Percentiles rank a stretch among this genome's conserved stretches.
These are phyloP conservation scores for Nemopilema nomurai DNA, from an alignment of 30 jellyfish, hydroid and myxozoan species.

Conservation along the genomic window DNA sequence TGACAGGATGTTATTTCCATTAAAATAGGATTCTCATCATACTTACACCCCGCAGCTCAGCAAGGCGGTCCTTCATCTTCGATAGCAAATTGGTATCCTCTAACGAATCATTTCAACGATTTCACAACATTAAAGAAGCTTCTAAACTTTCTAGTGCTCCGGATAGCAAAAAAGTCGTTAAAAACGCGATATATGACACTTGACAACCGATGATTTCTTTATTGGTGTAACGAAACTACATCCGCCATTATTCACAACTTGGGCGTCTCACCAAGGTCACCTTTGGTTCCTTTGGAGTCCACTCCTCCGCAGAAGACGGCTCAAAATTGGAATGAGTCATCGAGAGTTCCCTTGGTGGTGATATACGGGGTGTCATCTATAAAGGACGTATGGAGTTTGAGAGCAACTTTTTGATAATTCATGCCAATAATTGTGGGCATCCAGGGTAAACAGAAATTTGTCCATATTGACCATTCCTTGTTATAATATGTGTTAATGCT, in stretches of 20 bases:
- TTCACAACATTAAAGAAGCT: neutral
- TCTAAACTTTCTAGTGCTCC: neutral
- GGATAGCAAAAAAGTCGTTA: neutral
- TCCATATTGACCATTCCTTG: too few species aligned
- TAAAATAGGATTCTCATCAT: neutral
- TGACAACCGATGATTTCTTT: too few species aligned
- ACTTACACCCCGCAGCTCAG: constrained; percentile 88
- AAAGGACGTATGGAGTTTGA: too few species aligned
- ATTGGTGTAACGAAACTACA: neutral
- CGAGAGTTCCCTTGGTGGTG: too few species aligned
- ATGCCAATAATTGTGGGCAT: too few species aligned
- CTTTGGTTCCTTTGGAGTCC: neutral
- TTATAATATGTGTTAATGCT: too few species aligned
- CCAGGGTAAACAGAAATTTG: too few species aligned
- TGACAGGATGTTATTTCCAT: neutral
- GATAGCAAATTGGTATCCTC: neutral
- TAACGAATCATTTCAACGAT: neutral
- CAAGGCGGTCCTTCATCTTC: constrained; percentile 82
- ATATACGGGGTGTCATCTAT: too few species aligned
- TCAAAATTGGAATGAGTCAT: constrained; percentile 16
- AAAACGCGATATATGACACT: neutral
- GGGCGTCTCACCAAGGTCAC: constrained; percentile 28
- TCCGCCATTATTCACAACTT: constrained; percentile 11
- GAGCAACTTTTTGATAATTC: too few species aligned
- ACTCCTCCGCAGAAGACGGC: constrained; percentile 12